These are phyloP conservation scores for Penaeus japonicus DNA, from an alignment of 1,140 invertebrate species.

Conservation along the genomic window DNA sequence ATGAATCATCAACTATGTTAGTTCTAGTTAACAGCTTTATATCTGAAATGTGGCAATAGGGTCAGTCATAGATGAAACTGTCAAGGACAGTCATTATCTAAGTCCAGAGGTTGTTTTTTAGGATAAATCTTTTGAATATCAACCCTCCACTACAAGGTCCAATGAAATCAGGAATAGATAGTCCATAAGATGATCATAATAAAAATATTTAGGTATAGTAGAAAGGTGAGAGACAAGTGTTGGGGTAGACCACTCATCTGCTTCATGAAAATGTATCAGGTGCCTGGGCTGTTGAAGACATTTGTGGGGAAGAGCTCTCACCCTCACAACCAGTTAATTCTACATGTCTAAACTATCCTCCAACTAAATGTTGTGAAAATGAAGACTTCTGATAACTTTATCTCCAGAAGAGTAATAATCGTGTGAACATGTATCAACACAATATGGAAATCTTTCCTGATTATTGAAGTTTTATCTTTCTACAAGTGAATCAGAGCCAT, in stretches of 20 bases:
- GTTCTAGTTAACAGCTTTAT: no score
- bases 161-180: conserved; percentile 21
- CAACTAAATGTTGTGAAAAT: not conserved
- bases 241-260: conserved; percentile 28
- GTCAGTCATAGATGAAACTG: no score
- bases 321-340: not conserved
- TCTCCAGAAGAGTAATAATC: not conserved
- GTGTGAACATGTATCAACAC: not conserved
- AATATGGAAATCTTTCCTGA: not conserved
- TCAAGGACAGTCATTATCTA: no score
- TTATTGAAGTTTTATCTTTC: not conserved
- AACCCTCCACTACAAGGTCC: no score
- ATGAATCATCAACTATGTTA: no score
- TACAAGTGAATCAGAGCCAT: not conserved
- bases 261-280: not conserved
- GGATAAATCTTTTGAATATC: no score
- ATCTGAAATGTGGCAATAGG: no score
- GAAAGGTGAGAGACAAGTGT: conserved; percentile 46
- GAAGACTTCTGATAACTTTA: not conserved
- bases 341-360: not conserved
- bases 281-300: not conserved
- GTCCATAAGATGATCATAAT: conserved; percentile 40
- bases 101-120: no score
- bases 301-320: not conserved
- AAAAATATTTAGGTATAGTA: conserved; percentile 34